Evolutionary conservation across 1,140 invertebrate species (phyloP).

Genomic region (Formica selysi): DNA sequence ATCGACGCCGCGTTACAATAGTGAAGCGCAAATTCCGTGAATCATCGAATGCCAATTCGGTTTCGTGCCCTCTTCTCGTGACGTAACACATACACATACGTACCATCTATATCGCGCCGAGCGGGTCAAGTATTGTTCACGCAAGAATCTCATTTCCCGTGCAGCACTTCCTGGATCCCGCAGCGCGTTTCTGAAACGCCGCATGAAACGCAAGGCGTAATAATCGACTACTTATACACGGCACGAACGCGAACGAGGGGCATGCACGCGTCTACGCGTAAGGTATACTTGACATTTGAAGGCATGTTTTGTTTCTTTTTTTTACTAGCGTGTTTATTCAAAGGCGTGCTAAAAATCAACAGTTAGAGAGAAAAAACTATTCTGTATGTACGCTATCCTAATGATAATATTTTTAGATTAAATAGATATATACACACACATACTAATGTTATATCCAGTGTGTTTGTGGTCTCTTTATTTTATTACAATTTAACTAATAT

Average conservation of each 20-base stretch:
- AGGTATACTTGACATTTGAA: not conserved
- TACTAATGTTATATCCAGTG: not conserved
- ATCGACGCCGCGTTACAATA: slow-evolving; percentile 2
- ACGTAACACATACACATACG: not conserved
- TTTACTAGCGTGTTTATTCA: not conserved
- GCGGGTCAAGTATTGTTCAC: slow-evolving; percentile 73
- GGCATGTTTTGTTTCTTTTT: not conserved
- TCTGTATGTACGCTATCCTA: not conserved
- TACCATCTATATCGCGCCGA: not conserved
- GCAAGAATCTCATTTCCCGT: slow-evolving; percentile 79
- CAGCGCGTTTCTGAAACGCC: slow-evolving; percentile 55
- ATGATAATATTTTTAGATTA: not conserved
- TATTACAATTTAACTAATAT: not conserved
- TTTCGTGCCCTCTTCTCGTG: slow-evolving; percentile 12
- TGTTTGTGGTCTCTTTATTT: not conserved
- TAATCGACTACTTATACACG: slow-evolving; percentile 28
- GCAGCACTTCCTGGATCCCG: slow-evolving; percentile 73
- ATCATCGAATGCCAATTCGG: slow-evolving; percentile 41
- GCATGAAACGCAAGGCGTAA: slow-evolving; percentile 47
- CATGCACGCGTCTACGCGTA: slow-evolving; percentile 6
- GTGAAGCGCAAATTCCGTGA: slow-evolving; percentile 19
- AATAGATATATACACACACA: no score
- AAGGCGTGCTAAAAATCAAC: not conserved
- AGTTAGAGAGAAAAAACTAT: not conserved
- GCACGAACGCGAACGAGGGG: slow-evolving; percentile 49